Base-by-base conservation (phyloP, 2,797 vertebrate species). In the Mormyrops boulengeri region DNA sequence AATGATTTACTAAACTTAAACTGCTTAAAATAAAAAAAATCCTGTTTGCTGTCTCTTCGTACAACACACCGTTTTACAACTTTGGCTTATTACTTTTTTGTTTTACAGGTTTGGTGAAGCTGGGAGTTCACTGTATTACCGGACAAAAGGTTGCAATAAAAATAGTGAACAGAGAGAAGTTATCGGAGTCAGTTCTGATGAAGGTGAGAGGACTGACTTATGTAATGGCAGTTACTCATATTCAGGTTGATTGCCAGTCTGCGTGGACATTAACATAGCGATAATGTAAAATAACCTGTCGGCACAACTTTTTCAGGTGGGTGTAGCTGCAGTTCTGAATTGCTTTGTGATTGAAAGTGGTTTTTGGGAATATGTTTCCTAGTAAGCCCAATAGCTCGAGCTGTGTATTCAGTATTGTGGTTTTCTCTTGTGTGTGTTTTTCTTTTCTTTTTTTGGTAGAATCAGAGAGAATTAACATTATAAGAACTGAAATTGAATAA, bases 71-170 rank as follows among this genome's bases (percentile, higher is more conserved):
- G 38, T 82, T 82, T 47, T 4, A 47, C 38, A 82, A 44, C 41
- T 82, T 82, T 44, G 8, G 19, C 77, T 82, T 77, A 41, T 77
- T 41, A 19, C 30, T 77, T 47, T 38, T 82, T 66, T 47, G 9
- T 66, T 49, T 66, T 53, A 2, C 57, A 98, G 97, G 97, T 88
- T 95, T 98, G 94, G 97, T 98, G 92, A 98, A 98, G 94, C 96
- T 98, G 1, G 97, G 97, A 12, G 90, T 98, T 91, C 97, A 98
- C 89, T 98, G 97, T 91, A 98, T 98, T 93, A 98, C 97, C 0
- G 97, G 96, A 93, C 97, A 98, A 95, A 98, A 98, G 94, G 97
- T 98, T 57, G 97, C 97, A n/a, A 97, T 98, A 95, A 98, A 98
- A 95, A 98, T 98, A 87, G 97, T 98, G 93, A 98, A 98, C 95